A percentile compares a stretch with the other conserved stretches of the same genome.
Evolutionary conservation across 1,140 invertebrate species (phyloP).

Genomic region (Drosophila repletoides): DNA sequence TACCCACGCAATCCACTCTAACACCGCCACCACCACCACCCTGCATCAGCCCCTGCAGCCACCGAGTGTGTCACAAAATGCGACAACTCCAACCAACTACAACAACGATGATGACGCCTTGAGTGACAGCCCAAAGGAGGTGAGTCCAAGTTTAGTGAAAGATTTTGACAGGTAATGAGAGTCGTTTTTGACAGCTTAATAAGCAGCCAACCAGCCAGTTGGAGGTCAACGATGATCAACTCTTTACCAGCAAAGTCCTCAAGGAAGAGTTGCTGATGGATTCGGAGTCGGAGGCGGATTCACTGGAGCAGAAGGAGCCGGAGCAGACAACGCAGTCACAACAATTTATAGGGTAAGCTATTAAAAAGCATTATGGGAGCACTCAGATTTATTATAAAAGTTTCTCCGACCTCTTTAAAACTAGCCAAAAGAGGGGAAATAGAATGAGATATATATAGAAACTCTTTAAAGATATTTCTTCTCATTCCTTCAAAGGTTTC

Average conservation of each 20-base stretch:
- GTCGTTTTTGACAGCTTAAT: conserved; percentile 72
- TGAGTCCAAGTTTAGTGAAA: conserved; percentile 53
- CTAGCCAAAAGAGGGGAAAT: too few species aligned
- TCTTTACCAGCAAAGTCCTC: conserved; percentile 12
- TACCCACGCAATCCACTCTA: conserved; percentile 3
- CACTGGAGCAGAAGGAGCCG: neutral
- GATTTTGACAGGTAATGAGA: conserved; percentile 68
- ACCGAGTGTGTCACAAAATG: conserved; percentile 44
- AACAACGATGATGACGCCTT: conserved; percentile 20
- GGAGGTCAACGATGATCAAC: conserved; percentile 40
- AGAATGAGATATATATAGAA: too few species aligned
- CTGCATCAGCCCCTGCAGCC: conserved; percentile 42
- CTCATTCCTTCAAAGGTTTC: too few species aligned
- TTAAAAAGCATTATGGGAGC: too few species aligned
- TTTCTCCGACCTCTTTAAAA: too few species aligned
- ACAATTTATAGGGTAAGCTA: conserved; percentile 54
- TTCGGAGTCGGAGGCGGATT: too few species aligned
- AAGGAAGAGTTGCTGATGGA: too few species aligned
- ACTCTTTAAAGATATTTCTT: too few species aligned
- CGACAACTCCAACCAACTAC: conserved; percentile 41
- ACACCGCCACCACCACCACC: conserved; percentile 15
- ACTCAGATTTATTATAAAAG: too few species aligned
- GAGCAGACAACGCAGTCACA: neutral
- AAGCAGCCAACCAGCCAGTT: conserved; percentile 36
- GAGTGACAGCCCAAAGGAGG: conserved; percentile 57